Conservation (phyloP, 30 jellyfish, hydroid and myxozoan species). For the Mastigias papua region DNA sequence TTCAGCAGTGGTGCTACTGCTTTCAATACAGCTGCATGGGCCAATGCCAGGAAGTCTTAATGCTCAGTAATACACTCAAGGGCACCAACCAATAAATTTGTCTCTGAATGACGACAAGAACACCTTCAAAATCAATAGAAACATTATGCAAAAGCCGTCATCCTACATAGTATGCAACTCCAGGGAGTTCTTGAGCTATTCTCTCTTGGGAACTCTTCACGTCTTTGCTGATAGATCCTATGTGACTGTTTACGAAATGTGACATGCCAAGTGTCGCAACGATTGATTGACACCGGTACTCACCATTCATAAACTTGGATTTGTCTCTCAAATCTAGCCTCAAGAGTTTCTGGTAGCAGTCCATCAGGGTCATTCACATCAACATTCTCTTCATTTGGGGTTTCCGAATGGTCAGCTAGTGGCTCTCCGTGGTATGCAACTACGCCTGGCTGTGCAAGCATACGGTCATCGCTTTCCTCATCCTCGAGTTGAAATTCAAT, state of each 20-base stretch:
- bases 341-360: not conserved
- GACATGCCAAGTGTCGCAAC: too few relatives aligned
- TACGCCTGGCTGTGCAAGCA: not conserved
- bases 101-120: not conserved
- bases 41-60: conserved; percentile 17
- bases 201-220: too few relatives aligned
- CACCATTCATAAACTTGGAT: not conserved
- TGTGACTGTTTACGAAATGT: not conserved
- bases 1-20: conserved; percentile 27
- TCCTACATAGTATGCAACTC: not conserved
- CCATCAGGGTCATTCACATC: not conserved
- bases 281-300: too few relatives aligned
- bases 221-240: not conserved
- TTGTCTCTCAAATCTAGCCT: too few relatives aligned
- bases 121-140: not conserved
- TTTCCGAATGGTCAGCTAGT: not conserved
- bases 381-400: not conserved
- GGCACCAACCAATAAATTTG: not conserved
- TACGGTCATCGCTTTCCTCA: not conserved
- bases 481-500: not conserved
- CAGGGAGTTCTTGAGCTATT: too few relatives aligned
- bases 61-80: conserved; percentile 12
- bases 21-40: conserved; percentile 11
- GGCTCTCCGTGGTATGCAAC: not conserved
- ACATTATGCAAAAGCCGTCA: not conserved